Conservation (phyloP, 2,113 vertebrate genomes). For the Saccopteryx bilineata region DNA sequence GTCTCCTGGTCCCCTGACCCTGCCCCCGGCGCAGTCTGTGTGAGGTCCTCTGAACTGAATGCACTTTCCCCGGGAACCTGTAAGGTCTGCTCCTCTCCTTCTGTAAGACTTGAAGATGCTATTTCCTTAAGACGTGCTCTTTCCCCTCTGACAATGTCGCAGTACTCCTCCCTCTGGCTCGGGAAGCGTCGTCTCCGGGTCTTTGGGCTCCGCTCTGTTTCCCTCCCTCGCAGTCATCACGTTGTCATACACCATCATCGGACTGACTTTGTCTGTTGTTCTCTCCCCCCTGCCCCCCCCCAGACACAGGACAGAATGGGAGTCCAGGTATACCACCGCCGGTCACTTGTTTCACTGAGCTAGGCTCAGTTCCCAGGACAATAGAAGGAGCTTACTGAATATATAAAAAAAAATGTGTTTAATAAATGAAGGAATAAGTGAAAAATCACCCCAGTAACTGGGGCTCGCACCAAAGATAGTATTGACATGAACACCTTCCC, state of each 20-base stretch:
- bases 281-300: not conserved
- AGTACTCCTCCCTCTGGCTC: not conserved
- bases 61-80: not conserved
- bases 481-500: not conserved
- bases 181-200: not conserved
- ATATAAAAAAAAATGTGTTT: not conserved
- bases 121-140: not conserved
- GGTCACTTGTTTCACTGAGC: not conserved
- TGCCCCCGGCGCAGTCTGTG: fast-evolving
- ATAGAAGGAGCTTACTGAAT: not conserved
- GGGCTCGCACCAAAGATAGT: no score
- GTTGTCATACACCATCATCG: not conserved
- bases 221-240: not conserved
- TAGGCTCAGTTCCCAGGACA: not conserved
- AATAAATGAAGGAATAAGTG: not conserved
- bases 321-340: not conserved
- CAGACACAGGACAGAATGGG: not conserved
- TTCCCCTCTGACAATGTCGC: not conserved
- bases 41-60: not conserved
- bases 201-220: not conserved
- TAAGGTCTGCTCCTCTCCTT: not conserved
- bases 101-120: not conserved
- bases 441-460: not conserved
- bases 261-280: not conserved
- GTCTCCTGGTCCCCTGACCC: not conserved